Conservation (phyloP, 2,888 invertebrate genomes). For the Hyppa rectilinea region DNA sequence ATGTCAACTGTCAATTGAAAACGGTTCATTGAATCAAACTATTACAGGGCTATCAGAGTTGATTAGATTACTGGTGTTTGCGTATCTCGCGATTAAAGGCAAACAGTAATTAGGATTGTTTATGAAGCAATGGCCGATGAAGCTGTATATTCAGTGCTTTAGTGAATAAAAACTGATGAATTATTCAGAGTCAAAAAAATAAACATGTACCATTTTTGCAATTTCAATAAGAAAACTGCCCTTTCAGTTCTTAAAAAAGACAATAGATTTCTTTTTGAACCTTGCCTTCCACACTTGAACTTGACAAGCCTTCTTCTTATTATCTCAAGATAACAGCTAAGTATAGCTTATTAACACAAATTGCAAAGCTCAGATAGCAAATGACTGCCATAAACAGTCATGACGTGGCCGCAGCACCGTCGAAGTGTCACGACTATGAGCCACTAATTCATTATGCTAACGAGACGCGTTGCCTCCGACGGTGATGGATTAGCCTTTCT, state of each 20-base stretch:
- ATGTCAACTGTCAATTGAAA: slow-evolving; percentile 26
- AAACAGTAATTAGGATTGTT: slow-evolving; percentile 36
- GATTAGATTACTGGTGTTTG: slow-evolving; percentile 50
- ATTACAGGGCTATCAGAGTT: slow-evolving; percentile 30
- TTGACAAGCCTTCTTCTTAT: not conserved
- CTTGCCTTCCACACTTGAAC: not conserved
- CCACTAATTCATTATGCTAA: slow-evolving; percentile 89
- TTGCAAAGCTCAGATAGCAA: slow-evolving; percentile 44
- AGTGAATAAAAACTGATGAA: slow-evolving; percentile 12
- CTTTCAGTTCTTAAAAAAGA: too few species aligned
- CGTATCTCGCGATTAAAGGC: slow-evolving; percentile 33
- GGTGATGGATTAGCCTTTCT: slow-evolving; percentile 85
- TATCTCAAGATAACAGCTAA: slow-evolving; percentile 8
- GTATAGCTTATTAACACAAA: slow-evolving; percentile 35
- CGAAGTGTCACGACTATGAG: slow-evolving; percentile 64
- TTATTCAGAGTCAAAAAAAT: not conserved
- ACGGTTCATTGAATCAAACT: slow-evolving; percentile 41
- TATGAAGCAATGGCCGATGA: slow-evolving; percentile 19
- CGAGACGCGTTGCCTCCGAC: slow-evolving; percentile 85
- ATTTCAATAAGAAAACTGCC: too few species aligned
- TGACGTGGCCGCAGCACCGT: slow-evolving; percentile 48
- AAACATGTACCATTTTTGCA: too few species aligned
- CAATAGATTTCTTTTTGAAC: too few species aligned
- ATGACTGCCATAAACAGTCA: slow-evolving; percentile 57
- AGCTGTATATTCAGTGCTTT: not conserved